Percentiles rank a stretch among this genome's conserved stretches.
Conservation (phyloP, 2,113 vertebrate genomes). For the Microcebus ravelobensis region DNA sequence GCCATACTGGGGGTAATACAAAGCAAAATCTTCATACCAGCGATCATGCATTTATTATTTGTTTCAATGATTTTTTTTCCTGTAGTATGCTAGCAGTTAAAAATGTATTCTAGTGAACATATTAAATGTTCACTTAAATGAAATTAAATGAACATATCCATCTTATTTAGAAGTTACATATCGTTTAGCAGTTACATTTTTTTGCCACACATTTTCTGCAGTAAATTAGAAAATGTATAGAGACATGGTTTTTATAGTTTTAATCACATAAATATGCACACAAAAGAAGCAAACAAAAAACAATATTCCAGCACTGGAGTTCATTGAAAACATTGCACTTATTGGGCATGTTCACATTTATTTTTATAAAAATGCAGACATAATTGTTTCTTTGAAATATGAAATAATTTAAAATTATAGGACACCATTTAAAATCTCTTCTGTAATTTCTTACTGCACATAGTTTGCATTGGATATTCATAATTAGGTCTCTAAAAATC, state of each 20-base stretch:
- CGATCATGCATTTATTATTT: neutral
- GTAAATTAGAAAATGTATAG: slow-evolving; percentile 18
- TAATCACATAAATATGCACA: neutral
- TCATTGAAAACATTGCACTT: neutral
- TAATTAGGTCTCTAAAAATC: slow-evolving; percentile 18
- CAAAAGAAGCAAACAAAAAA: neutral
- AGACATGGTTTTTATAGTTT: neutral
- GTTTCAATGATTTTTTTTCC: neutral
- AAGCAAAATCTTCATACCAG: neutral
- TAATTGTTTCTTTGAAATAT: slow-evolving; percentile 40
- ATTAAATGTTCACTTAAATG: no score
- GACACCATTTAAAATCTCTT: neutral
- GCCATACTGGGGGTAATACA: neutral
- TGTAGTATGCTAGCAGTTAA: neutral
- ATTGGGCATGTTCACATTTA: neutral
- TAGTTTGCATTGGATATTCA: neutral
- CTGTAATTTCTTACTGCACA: neutral
- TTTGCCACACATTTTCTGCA: neutral
- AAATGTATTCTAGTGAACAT: slow-evolving; percentile 21
- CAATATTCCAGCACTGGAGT: neutral
- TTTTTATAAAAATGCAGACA: neutral
- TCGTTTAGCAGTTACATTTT: neutral
- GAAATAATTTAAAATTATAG: neutral
- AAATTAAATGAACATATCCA: neutral
- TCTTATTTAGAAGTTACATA: neutral